Evolutionary conservation across 2,888 invertebrate species (phyloP).

Genomic region (Stictocephala bisonia): DNA sequence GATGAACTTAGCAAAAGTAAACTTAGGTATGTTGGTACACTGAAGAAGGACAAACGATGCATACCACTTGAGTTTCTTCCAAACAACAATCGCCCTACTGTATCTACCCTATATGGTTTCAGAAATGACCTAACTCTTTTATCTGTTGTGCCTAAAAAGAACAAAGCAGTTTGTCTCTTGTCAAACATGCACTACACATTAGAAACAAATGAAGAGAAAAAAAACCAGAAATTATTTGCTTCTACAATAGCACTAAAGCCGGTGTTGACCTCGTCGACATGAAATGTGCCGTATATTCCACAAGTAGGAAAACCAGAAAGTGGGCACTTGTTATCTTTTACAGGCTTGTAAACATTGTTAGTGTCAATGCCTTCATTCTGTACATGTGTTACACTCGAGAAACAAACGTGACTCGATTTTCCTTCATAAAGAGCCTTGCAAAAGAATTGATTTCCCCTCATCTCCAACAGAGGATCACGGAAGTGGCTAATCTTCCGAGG

Average conservation of each 20-base stretch:
- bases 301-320: constrained; percentile 48
- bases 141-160: constrained; percentile 48
- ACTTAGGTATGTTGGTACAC: constrained; percentile 44
- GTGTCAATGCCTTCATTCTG: neutral
- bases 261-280: constrained; percentile 51
- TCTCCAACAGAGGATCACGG: neutral
- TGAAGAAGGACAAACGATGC: constrained; percentile 47
- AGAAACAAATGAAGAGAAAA: constrained; percentile 23
- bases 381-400: neutral
- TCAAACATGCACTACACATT: constrained; percentile 52
- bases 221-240: constrained; percentile 51
- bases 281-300: constrained; percentile 50
- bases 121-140: constrained; percentile 47
- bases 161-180: constrained; percentile 49
- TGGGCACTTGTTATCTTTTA: constrained; percentile 52
- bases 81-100: constrained; percentile 24
- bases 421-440: neutral
- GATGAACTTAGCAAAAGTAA: constrained; percentile 46
- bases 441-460: constrained; percentile 5
- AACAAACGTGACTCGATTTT: neutral
- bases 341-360: constrained; percentile 26
- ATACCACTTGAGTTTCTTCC: constrained; percentile 49
- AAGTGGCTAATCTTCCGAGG: constrained; percentile 5
- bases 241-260: constrained; percentile 51
- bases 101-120: constrained; percentile 47